phyloP scores from a whole-genome alignment of 2,113 vertebrate genomes.

The Tupaia tana region DNA sequence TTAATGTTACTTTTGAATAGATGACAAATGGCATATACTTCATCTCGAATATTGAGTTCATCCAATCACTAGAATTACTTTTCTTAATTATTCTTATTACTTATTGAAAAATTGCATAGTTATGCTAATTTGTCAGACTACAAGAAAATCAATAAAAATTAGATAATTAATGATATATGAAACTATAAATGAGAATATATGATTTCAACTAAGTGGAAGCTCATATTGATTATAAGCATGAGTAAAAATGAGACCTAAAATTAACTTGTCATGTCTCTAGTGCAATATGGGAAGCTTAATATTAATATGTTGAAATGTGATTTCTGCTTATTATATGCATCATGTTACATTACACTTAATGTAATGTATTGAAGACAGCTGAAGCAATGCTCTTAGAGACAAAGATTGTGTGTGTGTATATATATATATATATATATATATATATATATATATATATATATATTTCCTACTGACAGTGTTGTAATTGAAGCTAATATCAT shows the following conservation, averaged over 20 bases:
- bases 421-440: not conserved
- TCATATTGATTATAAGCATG: constrained; percentile 16
- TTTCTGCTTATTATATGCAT: constrained; percentile 36
- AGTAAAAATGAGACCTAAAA: constrained; percentile 36
- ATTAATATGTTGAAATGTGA: constrained; percentile 32
- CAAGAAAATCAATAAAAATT: constrained; percentile 65
- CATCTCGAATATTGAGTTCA: constrained; percentile 50
- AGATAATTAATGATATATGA: constrained; percentile 60
- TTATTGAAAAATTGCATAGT: constrained; percentile 48
- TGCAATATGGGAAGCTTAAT: constrained; percentile 16
- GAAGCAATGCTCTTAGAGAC: not conserved
- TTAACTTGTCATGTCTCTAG: constrained; percentile 51
- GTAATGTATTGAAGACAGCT: constrained; percentile 2
- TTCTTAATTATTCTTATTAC: constrained; percentile 48
- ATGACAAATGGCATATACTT: constrained; percentile 59
- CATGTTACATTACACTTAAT: not conserved
- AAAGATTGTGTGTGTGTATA: not conserved
- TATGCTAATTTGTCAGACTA: constrained; percentile 71
- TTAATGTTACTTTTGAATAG: constrained; percentile 48
- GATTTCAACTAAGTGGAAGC: constrained; percentile 43
- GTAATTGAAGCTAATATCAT: not conserved
- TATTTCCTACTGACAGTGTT: not conserved
- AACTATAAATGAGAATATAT: constrained; percentile 36
- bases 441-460: not conserved
- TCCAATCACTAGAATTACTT: constrained; percentile 56